These are phyloP conservation scores for Caenorhabditis zanzibari DNA, from an alignment of 2,888 invertebrate species.

Conservation along the genomic window DNA sequence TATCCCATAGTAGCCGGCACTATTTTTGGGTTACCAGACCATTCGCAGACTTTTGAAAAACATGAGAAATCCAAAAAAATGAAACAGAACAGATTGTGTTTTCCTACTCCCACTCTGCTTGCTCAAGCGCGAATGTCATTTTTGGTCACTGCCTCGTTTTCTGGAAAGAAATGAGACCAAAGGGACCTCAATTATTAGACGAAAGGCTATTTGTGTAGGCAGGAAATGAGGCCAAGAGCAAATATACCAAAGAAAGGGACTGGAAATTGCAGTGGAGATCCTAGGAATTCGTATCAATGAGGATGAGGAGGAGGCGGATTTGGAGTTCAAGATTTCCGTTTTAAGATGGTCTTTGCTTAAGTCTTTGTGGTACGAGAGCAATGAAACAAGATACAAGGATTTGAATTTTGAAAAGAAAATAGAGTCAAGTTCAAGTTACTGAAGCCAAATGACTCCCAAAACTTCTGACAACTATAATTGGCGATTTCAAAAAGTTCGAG, in stretches of 20 bases:
- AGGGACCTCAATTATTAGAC: constrained; percentile 24
- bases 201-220: constrained; percentile 23
- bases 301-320: background rate
- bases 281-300: background rate
- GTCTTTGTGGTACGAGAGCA: background rate
- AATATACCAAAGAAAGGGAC: background rate
- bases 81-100: constrained; percentile 5
- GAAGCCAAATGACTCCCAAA: background rate
- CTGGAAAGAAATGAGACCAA: constrained; percentile 13
- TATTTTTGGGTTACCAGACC: background rate
- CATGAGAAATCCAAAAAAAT: background rate
- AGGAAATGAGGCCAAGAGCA: constrained; percentile 5
- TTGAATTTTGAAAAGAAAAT: background rate
- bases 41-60: background rate
- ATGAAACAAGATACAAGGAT: background rate
- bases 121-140: constrained; percentile 14
- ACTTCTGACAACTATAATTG: constrained; percentile 2
- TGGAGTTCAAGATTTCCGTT: background rate
- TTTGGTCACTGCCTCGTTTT: background rate
- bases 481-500: background rate
- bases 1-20: background rate
- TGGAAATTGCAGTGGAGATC: background rate
- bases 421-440: background rate
- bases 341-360: background rate
- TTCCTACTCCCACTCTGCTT: background rate